Base-by-base conservation (phyloP, 2,888 invertebrate species). In the Rhopalosiphum nymphaeae region DNA sequence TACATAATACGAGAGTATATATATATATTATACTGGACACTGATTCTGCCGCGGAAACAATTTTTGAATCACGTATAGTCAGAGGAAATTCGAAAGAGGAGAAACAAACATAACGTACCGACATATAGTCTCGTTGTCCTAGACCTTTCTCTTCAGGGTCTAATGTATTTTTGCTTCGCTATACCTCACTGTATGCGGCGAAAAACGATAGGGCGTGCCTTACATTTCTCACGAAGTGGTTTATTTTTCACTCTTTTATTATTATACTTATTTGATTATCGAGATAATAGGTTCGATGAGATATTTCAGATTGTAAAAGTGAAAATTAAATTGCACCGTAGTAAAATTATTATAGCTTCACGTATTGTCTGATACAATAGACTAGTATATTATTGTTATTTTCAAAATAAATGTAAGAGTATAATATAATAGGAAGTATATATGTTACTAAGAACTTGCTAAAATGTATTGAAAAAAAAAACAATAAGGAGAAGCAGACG, bases 291-390 rank as follows among this genome's bases (percentile, higher is more conserved):
- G 85, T 94, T 67, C 86, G 94, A 86, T 86, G 49, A 61, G 85
- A 89, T 86, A 49, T 84, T 89, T 90, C 44, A 36, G 61, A 90
- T 90, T 94, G 94, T 94, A 94, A 91, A 94, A 94, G 94, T 94
- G 94, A 94, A 94, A 94, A 94, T 94, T 29, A 86, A 94, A 94
- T 94, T 91, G 90, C 90, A 5, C 26, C 86, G 85, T 86, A 78
- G 84, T 86, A 86, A 94, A 86, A 86, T 46, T 61, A 67, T 78
- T 89, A 56, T 78, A 29, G 9, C 78, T 42, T 11, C 26, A 87
- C 29, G 87, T 53, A 88, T 88, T 89, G 78, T 84, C 36, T 57
- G 88, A 7, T 53, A 88, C 89, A 56, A 89, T 89, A 89, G 88
- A 78, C 67, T 89, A 56, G 44, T 36, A 46, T 53, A 49, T 89